Conservation (phyloP, 2,113 vertebrate genomes). For the Paracanthobrama guichenoti region DNA sequence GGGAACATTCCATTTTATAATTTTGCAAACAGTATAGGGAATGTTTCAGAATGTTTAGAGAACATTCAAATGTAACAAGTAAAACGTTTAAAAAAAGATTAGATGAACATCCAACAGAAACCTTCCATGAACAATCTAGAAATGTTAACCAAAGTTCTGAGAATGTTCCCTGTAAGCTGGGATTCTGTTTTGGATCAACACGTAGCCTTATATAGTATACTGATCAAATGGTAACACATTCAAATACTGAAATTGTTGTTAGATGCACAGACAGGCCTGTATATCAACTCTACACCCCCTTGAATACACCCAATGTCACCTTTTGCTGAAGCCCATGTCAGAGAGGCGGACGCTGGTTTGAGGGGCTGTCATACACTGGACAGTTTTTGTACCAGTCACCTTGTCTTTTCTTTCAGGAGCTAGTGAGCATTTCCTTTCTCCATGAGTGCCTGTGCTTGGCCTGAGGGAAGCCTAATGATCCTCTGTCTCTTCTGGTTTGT, state of each 20-base stretch:
- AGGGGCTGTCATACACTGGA: constrained; percentile 23
- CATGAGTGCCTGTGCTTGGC: constrained; percentile 47
- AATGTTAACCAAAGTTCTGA: too few relatives aligned
- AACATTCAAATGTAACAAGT: too few relatives aligned
- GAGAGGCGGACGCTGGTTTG: background rate
- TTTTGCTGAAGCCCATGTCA: background rate
- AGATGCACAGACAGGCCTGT: constrained; percentile 6
- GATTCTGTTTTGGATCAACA: background rate
- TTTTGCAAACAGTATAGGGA: too few relatives aligned
- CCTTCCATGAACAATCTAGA: too few relatives aligned
- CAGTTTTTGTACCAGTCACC: constrained; percentile 51
- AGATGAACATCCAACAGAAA: too few relatives aligned
- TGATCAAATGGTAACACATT: background rate
- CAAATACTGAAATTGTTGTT: constrained; percentile 1
- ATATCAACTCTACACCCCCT: constrained; percentile 56
- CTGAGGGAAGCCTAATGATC: constrained; percentile 50
- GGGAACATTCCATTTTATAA: too few relatives aligned
- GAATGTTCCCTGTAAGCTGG: too few relatives aligned
- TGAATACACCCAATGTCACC: constrained; percentile 27
- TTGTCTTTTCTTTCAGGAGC: constrained; percentile 48
- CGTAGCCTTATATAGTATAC: background rate
- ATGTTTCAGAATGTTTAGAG: too few relatives aligned
- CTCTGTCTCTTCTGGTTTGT: constrained; percentile 58
- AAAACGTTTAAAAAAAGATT: too few relatives aligned
- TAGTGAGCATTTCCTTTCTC: constrained; percentile 56